These are phyloP conservation scores for Meandrusa payeni DNA, from an alignment of 2,888 invertebrate genomes.

Conservation along the genomic window DNA sequence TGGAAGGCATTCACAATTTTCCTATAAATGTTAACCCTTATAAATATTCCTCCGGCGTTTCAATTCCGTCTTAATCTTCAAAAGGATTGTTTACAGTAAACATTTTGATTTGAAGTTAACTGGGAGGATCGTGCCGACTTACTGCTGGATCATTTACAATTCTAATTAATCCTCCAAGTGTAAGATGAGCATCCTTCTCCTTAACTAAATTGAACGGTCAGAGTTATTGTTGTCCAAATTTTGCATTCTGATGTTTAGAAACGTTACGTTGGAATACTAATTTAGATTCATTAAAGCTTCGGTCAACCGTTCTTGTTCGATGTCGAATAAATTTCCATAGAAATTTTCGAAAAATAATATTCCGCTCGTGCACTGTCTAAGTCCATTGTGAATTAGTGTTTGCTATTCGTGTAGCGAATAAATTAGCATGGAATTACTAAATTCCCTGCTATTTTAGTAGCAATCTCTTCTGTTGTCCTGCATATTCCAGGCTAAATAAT, in stretches of 20 bases:
- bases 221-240: constrained; percentile 55
- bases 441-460: constrained; percentile 5
- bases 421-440: constrained; percentile 12
- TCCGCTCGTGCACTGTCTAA: constrained; percentile 8
- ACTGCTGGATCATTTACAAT: constrained; percentile 67
- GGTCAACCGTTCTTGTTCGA: constrained; percentile 24
- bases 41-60: constrained; percentile 65
- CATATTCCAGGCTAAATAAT: no score
- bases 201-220: constrained; percentile 56
- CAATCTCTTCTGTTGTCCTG: not conserved
- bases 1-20: constrained; percentile 27
- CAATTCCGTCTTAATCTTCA: constrained; percentile 69
- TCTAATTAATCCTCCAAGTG: constrained; percentile 69
- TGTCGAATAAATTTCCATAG: constrained; percentile 24
- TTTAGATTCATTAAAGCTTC: constrained; percentile 28
- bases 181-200: constrained; percentile 62
- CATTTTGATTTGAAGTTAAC: constrained; percentile 74
- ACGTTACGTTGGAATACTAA: constrained; percentile 32
- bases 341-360: constrained; percentile 22
- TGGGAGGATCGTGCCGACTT: constrained; percentile 58
- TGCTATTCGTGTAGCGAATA: constrained; percentile 19
- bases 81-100: constrained; percentile 76
- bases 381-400: constrained; percentile 21
- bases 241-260: constrained; percentile 64
- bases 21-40: constrained; percentile 56